These are phyloP conservation scores for Eristalis intricaria DNA, from an alignment of 2,888 invertebrate genomes.

Conservation along the genomic window DNA sequence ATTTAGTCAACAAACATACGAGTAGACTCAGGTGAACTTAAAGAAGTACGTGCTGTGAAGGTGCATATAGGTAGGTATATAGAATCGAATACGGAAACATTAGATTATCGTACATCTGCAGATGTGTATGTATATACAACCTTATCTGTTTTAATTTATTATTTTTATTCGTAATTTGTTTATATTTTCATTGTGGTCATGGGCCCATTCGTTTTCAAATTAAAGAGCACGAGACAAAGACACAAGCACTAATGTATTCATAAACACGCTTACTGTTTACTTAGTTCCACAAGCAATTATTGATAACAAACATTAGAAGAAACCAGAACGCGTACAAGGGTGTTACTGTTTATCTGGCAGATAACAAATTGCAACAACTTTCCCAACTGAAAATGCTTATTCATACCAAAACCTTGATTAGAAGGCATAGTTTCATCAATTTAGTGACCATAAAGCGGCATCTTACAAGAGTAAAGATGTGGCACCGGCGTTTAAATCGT, in stretches of 20 bases:
- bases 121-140: background rate
- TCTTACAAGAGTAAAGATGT: too few species aligned
- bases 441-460: too few species aligned
- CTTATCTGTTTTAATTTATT: conserved; percentile 19
- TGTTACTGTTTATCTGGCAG: background rate
- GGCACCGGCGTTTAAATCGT: background rate
- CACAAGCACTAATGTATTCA: background rate
- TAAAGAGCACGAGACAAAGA: background rate
- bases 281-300: background rate
- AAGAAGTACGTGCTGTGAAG: background rate
- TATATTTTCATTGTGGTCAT: conserved; percentile 31
- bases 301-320: background rate
- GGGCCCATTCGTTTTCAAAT: background rate
- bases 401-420: too few species aligned
- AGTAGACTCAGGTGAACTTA: background rate
- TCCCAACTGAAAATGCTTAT: background rate
- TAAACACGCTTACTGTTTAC: background rate
- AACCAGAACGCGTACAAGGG: background rate
- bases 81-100: background rate
- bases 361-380: background rate
- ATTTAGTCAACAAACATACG: conserved; percentile 49
- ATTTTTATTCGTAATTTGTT: conserved; percentile 55
- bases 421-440: too few species aligned
- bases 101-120: background rate
- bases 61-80: background rate